Conservation (phyloP, 2,797 vertebrate genomes). For the Clarias fuscus region DNA sequence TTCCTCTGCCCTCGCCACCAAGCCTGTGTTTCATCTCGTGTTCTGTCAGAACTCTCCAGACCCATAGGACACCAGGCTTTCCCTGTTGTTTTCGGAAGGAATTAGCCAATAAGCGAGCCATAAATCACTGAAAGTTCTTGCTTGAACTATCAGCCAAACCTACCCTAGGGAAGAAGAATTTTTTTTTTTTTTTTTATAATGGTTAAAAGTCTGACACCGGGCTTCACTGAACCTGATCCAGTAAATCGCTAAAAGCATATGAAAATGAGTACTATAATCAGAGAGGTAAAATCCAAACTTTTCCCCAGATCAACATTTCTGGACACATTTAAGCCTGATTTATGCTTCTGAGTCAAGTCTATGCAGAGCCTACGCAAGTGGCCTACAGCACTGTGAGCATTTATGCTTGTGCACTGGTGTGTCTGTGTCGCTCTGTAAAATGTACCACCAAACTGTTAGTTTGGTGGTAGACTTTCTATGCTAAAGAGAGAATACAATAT, state of each 20-base stretch:
- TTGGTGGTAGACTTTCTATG: too few species aligned
- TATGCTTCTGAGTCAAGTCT: too few species aligned
- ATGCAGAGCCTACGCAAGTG: too few species aligned
- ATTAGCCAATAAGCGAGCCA: constrained; percentile 7
- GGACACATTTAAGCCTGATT: background rate
- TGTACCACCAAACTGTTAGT: too few species aligned
- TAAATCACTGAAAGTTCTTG: constrained; percentile 19
- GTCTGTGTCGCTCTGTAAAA: too few species aligned
- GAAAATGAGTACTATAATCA: background rate
- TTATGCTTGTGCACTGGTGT: too few species aligned
- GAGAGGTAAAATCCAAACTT: background rate
- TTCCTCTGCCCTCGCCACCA: background rate
- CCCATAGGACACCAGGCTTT: background rate
- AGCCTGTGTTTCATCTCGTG: background rate
- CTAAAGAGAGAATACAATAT: too few species aligned
- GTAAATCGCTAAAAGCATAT: constrained; percentile 6
- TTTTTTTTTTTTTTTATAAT: background rate
- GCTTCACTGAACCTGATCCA: constrained; percentile 4
- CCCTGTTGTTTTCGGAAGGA: constrained; percentile 21
- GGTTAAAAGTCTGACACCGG: background rate
- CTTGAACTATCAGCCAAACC: constrained; percentile 16
- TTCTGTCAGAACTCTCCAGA: constrained; percentile 1
- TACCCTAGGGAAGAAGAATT: background rate
- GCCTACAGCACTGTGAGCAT: too few species aligned
- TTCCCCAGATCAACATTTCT: background rate